Evolutionary conservation across 1,140 invertebrate genomes (phyloP).

Genomic region (Drosophila carrolli): DNA sequence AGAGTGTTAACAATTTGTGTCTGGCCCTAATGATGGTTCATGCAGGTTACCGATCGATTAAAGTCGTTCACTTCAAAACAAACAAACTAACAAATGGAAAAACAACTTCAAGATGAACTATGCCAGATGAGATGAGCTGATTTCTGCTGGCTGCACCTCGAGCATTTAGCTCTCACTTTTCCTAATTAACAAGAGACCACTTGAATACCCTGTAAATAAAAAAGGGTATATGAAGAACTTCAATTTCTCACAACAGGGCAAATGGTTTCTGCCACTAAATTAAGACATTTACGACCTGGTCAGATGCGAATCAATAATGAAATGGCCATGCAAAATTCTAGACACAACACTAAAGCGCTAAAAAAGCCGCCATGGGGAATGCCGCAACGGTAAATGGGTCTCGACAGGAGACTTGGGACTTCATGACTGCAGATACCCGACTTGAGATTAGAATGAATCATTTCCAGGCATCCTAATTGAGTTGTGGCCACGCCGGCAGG

Average conservation of each 20-base stretch:
- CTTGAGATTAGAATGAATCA: conserved; percentile 80
- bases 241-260: conserved; percentile 11
- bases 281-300: conserved; percentile 67
- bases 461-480: conserved; percentile 80
- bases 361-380: conserved; percentile 57
- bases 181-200: conserved; percentile 1
- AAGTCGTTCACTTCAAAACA: conserved; percentile 52
- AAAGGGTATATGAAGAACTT: not conserved
- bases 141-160: conserved; percentile 19
- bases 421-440: conserved; percentile 79
- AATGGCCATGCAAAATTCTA: conserved; percentile 79
- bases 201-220: conserved; percentile 7
- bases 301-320: conserved; percentile 78
- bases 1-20: conserved; percentile 29
- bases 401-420: conserved; percentile 8
- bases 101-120: conserved; percentile 20
- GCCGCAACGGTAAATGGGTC: conserved; percentile 70
- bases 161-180: conserved; percentile 63
- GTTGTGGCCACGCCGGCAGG: conserved; percentile 61
- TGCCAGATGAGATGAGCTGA: conserved; percentile 31
- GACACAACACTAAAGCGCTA: conserved; percentile 67
- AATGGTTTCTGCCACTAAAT: conserved; percentile 48
- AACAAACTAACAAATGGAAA: conserved; percentile 43
- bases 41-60: conserved; percentile 67
- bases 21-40: conserved; percentile 58